These are phyloP conservation scores for Clarias platycephalus DNA, from an alignment of 2,797 vertebrate genomes.

Conservation along the genomic window DNA sequence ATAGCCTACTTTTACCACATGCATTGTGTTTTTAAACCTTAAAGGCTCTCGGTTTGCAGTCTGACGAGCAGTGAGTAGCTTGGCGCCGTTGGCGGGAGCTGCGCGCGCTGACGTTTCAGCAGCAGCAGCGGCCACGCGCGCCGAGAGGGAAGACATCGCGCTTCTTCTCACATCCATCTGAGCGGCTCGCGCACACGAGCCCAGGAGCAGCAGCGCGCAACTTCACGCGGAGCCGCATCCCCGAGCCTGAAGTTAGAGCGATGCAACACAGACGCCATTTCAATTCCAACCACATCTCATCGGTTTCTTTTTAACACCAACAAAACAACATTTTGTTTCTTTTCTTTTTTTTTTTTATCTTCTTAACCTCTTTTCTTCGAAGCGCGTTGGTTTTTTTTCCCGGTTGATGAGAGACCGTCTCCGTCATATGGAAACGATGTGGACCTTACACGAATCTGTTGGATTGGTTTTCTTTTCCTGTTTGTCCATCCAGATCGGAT, in stretches of 20 bases:
- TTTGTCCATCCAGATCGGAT: conserved; percentile 75
- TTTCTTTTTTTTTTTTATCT: not conserved
- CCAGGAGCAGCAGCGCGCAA: conserved; percentile 44
- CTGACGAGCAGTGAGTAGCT: conserved; percentile 30
- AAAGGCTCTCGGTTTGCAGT: not conserved
- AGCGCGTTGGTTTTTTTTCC: conserved; percentile 44
- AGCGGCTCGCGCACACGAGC: conserved; percentile 49
- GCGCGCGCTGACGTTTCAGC: conserved; percentile 71
- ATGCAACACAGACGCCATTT: conserved; percentile 65
- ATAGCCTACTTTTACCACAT: not conserved
- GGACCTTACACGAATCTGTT: conserved; percentile 77
- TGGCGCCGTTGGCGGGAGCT: conserved; percentile 37
- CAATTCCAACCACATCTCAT: conserved; percentile 53
- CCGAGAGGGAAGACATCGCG: conserved; percentile 65
- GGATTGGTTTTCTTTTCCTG: conserved; percentile 78
- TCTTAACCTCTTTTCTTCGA: not conserved
- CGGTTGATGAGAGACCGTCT: conserved; percentile 65
- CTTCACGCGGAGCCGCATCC: conserved; percentile 46
- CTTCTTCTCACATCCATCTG: conserved; percentile 62
- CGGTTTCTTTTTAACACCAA: conserved; percentile 66
- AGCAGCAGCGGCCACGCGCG: conserved; percentile 55
- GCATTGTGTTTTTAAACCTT: not conserved
- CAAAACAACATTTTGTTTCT: conserved; percentile 36
- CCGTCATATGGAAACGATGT: conserved; percentile 71
- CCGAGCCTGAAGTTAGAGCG: conserved; percentile 58